A percentile compares a stretch with the other conserved stretches of the same genome.
These are phyloP conservation scores for Oryctes rhinoceros DNA, from an alignment of 1,140 invertebrate species.

Conservation along the genomic window DNA sequence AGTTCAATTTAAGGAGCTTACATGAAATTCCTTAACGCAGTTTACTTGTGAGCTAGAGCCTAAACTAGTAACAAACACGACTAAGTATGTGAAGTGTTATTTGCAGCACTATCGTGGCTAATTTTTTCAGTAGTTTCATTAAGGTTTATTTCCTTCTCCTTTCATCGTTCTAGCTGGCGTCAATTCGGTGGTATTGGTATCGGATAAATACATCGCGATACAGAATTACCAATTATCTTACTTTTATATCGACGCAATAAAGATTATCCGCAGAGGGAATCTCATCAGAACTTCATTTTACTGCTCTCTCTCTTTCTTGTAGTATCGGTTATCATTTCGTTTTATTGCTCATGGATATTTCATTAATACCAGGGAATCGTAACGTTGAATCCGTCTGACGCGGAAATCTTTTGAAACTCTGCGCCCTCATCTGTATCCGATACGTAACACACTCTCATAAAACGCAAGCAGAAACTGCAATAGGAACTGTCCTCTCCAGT, in stretches of 20 bases:
- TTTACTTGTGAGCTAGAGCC: too few species aligned
- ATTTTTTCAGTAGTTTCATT: too few species aligned
- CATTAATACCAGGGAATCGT: neutral
- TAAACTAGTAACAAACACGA: too few species aligned
- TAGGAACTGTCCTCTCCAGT: too few species aligned
- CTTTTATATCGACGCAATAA: neutral
- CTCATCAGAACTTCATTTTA: conserved; percentile 4
- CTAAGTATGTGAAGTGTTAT: too few species aligned
- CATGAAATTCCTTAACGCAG: too few species aligned
- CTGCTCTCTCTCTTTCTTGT: neutral
- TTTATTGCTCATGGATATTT: conserved; percentile 19
- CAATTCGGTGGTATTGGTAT: neutral
- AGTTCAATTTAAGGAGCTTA: too few species aligned
- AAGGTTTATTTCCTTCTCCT: too few species aligned
- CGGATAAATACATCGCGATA: neutral
- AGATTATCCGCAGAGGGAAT: neutral
- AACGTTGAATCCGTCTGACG: neutral
- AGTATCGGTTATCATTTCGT: neutral
- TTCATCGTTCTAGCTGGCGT: too few species aligned
- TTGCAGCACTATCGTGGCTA: too few species aligned
- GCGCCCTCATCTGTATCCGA: neutral
- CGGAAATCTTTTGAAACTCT: conserved; percentile 3
- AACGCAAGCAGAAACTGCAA: neutral
- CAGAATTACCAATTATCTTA: neutral
- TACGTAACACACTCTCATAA: neutral